Conservation (phyloP, 2,888 invertebrate genomes). For the Euproctis similis region DNA sequence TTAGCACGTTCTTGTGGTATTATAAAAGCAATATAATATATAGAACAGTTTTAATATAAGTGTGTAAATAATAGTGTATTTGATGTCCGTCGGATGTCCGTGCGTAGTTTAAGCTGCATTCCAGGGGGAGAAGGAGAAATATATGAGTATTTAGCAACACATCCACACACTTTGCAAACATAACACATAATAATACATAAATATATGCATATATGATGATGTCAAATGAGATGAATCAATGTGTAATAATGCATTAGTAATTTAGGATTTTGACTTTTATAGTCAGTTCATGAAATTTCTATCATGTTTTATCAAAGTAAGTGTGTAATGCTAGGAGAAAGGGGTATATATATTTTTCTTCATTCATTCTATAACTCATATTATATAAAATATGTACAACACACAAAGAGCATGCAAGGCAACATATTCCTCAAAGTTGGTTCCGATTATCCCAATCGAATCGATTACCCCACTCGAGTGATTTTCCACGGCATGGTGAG, state of each 20-base stretch:
- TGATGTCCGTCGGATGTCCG: slow-evolving; percentile 32
- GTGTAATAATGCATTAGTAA: no score
- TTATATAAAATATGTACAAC: slow-evolving; percentile 21
- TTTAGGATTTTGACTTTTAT: no score
- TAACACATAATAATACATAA: no score
- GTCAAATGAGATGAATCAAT: slow-evolving; percentile 4
- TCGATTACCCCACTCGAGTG: neutral
- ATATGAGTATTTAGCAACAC: slow-evolving; percentile 30
- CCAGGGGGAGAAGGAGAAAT: slow-evolving; percentile 41
- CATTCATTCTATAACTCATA: no score
- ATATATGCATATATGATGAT: slow-evolving; percentile 5
- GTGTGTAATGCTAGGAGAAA: no score
- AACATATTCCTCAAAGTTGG: slow-evolving; percentile 64
- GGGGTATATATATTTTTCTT: no score
- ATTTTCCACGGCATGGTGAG: slow-evolving; percentile 21
- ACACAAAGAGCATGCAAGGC: slow-evolving; percentile 38
- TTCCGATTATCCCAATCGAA: no score
- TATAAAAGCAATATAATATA: slow-evolving; percentile 21
- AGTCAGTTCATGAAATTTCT: no score
- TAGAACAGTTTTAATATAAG: slow-evolving; percentile 23
- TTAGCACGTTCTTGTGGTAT: slow-evolving; percentile 9
- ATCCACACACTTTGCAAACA: slow-evolving; percentile 6
- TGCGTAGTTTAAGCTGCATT: slow-evolving; percentile 69
- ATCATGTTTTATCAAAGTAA: no score
- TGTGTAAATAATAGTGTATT: slow-evolving; percentile 21